phyloP scores from a whole-genome alignment of 2,888 invertebrate species.

The Nemotelus pantherinus region DNA sequence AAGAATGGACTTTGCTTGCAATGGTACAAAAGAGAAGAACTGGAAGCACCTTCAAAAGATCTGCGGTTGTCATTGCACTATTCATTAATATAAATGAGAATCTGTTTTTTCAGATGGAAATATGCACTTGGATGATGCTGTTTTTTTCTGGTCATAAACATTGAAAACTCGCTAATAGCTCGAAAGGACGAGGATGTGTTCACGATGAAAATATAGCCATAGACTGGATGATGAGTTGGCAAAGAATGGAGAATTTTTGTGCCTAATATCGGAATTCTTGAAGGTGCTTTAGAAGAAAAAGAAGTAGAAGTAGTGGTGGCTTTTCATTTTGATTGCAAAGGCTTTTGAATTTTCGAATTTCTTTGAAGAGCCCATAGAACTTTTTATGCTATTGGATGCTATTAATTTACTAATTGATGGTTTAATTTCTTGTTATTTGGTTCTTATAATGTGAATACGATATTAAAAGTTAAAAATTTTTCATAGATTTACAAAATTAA shows the following conservation, averaged over 20 bases:
- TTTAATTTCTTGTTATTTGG: too few relatives aligned
- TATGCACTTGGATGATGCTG: background rate
- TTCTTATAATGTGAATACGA: too few relatives aligned
- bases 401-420: too few relatives aligned
- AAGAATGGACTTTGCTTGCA: too few relatives aligned
- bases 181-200: background rate
- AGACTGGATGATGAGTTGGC: background rate
- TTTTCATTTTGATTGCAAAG: too few relatives aligned
- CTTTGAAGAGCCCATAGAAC: too few relatives aligned
- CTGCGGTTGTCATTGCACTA: conserved; percentile 43
- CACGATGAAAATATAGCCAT: background rate
- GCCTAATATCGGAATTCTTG: background rate
- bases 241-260: background rate
- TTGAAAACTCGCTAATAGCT: conserved; percentile 13
- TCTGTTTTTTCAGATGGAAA: conserved; percentile 27
- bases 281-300: background rate
- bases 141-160: conserved; percentile 18
- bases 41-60: conserved; percentile 39
- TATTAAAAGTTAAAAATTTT: too few relatives aligned
- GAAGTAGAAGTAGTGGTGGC: background rate
- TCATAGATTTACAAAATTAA: too few relatives aligned
- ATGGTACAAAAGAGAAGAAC: conserved; percentile 27
- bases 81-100: conserved; percentile 44
- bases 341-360: too few relatives aligned
- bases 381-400: too few relatives aligned